Evolutionary conservation across 2,888 invertebrate species (phyloP), one percentile per base, ranked within the genome.

Genomic region (Chrysina gloriosa): DNA sequence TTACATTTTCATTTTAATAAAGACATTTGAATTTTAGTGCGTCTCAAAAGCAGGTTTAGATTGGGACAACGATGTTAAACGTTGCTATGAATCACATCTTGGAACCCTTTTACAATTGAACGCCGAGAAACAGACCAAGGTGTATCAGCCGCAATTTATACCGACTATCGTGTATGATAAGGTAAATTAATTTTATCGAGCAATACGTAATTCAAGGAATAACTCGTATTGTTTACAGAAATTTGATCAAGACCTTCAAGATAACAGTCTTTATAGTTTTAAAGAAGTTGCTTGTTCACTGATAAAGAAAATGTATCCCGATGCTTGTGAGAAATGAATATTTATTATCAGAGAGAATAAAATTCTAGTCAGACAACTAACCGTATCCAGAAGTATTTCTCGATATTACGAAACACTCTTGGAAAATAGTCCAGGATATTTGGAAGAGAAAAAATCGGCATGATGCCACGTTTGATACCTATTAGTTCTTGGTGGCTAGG

Each of bases 81-180:
- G 81, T 23, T 87, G 87, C 72, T 80, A 82, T 72, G 76, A 72
- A 64, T 82, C 83, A 0, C 74, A 75, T 1, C 75, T 78, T 65
- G 88, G 88, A 0, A 80, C 76, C 0, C 42, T 74, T 0, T 73
- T 86, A 63, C 88, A 88, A 72, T 77, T 88, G 0, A 71, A 80
- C 27, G 85, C 87, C 0, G 87, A 88, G 78, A 74, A 80, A 52
- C 75, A 80, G 39, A 88, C 88, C 0, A 78, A 77, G 1, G 74
- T 73, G 4, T 73, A 85, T 11, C 73, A 71, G 0, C 87, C 86
- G 0, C 79, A 76, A 65, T 87, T 86, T 74, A 80, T 89, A 65
- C 88, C 88, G 0, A 86, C 88, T 0, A 78, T 88, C 56, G 80
- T 85, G 14, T 77, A 86, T 36, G 80, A 86, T 71, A 82, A 81